phyloP scores from a whole-genome alignment of 2,797 vertebrate genomes.

The Ctenopoma kingsleyae region DNA sequence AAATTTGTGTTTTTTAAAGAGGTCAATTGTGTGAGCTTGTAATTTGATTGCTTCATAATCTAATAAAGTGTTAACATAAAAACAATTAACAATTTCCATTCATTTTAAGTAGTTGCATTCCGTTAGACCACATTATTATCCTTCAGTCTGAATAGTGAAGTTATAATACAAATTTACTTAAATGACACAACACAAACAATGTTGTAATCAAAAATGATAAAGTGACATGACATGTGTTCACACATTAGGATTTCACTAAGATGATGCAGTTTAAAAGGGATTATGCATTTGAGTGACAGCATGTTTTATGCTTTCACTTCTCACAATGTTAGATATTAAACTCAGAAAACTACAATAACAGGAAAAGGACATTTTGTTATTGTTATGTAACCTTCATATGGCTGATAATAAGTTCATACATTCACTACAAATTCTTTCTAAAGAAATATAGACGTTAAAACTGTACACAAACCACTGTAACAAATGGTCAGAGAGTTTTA shows the following conservation, averaged over 20 bases:
- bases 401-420: background rate
- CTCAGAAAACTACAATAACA: background rate
- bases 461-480: slow-evolving; percentile 8
- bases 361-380: background rate
- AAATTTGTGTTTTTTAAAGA: background rate
- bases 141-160: background rate
- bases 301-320: background rate
- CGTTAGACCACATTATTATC: background rate
- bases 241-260: background rate
- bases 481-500: slow-evolving; percentile 56
- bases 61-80: background rate
- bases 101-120: background rate
- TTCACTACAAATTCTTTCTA: background rate
- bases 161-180: background rate
- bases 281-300: background rate
- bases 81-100: background rate
- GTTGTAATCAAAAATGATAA: background rate
- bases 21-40: background rate
- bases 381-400: background rate
- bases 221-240: background rate
- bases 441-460: slow-evolving; percentile 5
- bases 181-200: background rate
- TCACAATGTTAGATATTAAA: background rate
- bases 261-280: background rate
- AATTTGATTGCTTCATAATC: background rate